Evolutionary conservation across 2,888 invertebrate species (phyloP).

Genomic region (Griposia aprilina): DNA sequence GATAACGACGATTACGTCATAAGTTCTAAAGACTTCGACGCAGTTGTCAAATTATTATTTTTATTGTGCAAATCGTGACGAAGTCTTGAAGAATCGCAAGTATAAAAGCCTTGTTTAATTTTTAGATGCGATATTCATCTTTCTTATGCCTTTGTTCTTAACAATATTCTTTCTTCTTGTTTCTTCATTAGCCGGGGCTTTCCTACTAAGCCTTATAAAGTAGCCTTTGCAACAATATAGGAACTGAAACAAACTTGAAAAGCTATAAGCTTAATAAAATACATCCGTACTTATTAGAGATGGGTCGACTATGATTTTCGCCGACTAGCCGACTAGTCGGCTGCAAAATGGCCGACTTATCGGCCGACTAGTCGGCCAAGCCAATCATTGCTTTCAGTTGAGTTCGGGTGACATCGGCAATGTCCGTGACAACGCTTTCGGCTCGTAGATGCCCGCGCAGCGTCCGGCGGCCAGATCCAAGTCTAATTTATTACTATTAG

Average conservation of each 20-base stretch:
- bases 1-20: too few relatives aligned
- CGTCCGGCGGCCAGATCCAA: too few relatives aligned
- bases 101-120: not conserved
- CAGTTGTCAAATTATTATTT: not conserved
- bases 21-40: too few relatives aligned
- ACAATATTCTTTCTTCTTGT: not conserved
- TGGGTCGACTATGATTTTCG: too few relatives aligned
- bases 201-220: conserved; percentile 12
- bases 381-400: too few relatives aligned
- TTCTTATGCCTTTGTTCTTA: not conserved
- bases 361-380: too few relatives aligned
- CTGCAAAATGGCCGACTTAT: too few relatives aligned
- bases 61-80: not conserved
- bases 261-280: conserved; percentile 20
- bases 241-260: conserved; percentile 12
- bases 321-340: too few relatives aligned
- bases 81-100: not conserved
- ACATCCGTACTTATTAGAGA: not conserved
- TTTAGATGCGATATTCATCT: not conserved
- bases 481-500: too few relatives aligned
- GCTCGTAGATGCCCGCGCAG: too few relatives aligned
- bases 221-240: conserved; percentile 19
- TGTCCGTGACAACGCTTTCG: too few relatives aligned
- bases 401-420: too few relatives aligned
- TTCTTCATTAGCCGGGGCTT: conserved; percentile 26